phyloP scores from a whole-genome alignment of 2,888 invertebrate species.

The Dicyrtoma fusca region DNA sequence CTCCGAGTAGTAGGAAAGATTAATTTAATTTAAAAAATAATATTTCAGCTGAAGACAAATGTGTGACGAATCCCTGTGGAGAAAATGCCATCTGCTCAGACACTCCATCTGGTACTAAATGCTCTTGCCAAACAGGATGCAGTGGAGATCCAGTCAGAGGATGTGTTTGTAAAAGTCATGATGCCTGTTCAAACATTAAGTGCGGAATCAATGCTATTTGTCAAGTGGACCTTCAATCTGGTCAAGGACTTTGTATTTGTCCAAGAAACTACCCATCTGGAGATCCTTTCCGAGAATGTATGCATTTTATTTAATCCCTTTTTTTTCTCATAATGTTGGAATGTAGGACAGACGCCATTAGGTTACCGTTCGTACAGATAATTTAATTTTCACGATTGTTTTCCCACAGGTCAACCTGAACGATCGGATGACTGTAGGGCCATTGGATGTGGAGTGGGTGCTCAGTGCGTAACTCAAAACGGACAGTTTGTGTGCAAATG shows the following conservation, averaged over 20 bases:
- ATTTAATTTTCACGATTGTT: conserved; percentile 59
- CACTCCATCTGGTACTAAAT: conserved; percentile 78
- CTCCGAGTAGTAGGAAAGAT: neutral
- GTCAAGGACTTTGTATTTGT: conserved; percentile 71
- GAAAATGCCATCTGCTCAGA: conserved; percentile 80
- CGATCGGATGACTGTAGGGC: conserved; percentile 66
- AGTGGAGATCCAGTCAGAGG: conserved; percentile 72
- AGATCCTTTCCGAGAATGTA: conserved; percentile 84
- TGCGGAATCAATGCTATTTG: conserved; percentile 85
- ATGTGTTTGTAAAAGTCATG: conserved; percentile 73
- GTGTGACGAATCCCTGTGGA: conserved; percentile 81
- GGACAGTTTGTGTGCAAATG: conserved; percentile 82
- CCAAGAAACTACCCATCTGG: conserved; percentile 80
- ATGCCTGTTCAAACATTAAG: conserved; percentile 74
- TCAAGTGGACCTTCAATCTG: conserved; percentile 65
- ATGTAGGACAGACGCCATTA: conserved; percentile 62
- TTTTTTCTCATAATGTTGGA: neutral
- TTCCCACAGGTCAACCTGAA: conserved; percentile 61
- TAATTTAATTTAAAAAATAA: neutral
- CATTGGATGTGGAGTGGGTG: conserved; percentile 80
- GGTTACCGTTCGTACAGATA: no score
- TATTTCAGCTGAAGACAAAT: conserved; percentile 68
- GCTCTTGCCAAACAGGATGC: conserved; percentile 75
- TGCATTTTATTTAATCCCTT: conserved; percentile 61
- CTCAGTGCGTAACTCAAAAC: conserved; percentile 83